These are phyloP conservation scores for Kryphioiulus occultus DNA, from an alignment of 2,888 invertebrate species.

Conservation along the genomic window DNA sequence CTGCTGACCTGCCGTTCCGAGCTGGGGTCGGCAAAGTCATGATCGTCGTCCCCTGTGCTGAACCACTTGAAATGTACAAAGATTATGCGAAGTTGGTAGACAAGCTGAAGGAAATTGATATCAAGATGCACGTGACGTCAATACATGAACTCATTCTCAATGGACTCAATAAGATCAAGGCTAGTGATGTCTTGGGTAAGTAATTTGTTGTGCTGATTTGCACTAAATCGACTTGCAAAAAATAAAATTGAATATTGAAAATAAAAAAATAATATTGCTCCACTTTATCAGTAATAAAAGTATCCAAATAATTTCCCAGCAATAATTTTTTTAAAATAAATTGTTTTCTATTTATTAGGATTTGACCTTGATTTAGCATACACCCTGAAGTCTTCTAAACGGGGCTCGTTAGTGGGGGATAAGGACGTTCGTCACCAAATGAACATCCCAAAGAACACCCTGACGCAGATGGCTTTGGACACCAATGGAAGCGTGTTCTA, in stretches of 20 bases:
- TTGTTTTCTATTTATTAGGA: constrained; percentile 56
- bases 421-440: constrained; percentile 59
- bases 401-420: constrained; percentile 57
- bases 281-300: no score
- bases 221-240: not conserved
- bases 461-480: constrained; percentile 62
- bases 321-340: constrained; percentile 31
- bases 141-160: constrained; percentile 57
- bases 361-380: constrained; percentile 61
- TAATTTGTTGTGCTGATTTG: not conserved
- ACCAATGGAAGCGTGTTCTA: constrained; percentile 62
- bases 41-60: constrained; percentile 62
- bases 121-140: constrained; percentile 60
- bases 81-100: constrained; percentile 59
- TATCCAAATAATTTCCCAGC: no score
- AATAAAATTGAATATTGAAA: constrained; percentile 18
- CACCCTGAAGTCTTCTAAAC: constrained; percentile 59
- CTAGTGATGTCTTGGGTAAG: constrained; percentile 54
- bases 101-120: constrained; percentile 59
- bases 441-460: constrained; percentile 61
- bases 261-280: no score
- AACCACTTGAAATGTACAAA: constrained; percentile 58
- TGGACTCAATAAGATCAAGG: constrained; percentile 54
- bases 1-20: constrained; percentile 62
- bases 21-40: constrained; percentile 65